Base-by-base conservation (phyloP, 1,140 invertebrate species). In the Drosophila sp. region DNA sequence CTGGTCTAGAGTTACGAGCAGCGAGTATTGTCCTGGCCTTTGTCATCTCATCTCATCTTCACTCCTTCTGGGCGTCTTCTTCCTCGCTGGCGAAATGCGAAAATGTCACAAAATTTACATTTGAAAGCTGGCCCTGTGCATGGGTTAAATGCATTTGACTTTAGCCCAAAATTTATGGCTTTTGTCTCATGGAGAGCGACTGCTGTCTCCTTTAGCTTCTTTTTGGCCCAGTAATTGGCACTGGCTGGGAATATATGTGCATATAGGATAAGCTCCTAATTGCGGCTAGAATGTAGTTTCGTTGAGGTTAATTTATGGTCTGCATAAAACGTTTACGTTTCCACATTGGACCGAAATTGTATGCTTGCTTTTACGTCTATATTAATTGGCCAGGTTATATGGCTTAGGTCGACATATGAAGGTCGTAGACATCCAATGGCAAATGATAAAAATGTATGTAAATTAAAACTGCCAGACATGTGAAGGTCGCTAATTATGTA, bases 141-240 rank as follows among this genome's bases (percentile, higher is more conserved):
- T 57, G 73, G 74, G 73, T 73, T 80, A 84, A 83, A 84, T 72
- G 80, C 80, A 84, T 84, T 74, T 66, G 71, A 62, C 64, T 41
- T 56, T 60, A 63, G 65, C 65, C n/a, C 69, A 68, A 70, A 66
- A 75, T 78, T 81, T 80, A 85, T 71, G 78, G 32, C 57, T 44
- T 60, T 77, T 27, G 40, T 63, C 38, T 41, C 35, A 68, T 66
- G 47, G 30, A 74, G 56, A 75, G 57, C 38, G 57, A 44, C 33
- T 69, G 72, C 55, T 66, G 44, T 10, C 44, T 50, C 44, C 7
- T 25, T 50, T 47, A 25, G 4, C 6, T 47, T 47, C 2, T 60
- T 75, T 66, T 69, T 63, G 73, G 38, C 65, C 33, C 33, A 69
- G 65, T 55, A 44, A 69, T 75, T 76, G 72, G 68, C 72, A 38